Percentiles rank a stretch among this genome's conserved stretches.
These are phyloP conservation scores for Drosophila nr. perissopoda DNA, from an alignment of 2,888 invertebrate genomes.

Conservation along the genomic window DNA sequence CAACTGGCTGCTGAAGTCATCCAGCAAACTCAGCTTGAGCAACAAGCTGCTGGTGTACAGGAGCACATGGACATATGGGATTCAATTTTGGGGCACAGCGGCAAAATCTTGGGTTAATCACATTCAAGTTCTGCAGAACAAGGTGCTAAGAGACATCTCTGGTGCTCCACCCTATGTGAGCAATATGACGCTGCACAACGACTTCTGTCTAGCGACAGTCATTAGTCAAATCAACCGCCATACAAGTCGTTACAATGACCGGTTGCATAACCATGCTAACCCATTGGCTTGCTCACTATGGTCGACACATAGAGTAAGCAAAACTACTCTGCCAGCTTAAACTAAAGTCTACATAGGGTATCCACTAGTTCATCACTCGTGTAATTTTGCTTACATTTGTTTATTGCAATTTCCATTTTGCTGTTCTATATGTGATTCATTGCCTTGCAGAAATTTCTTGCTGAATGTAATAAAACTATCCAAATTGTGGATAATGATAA, in stretches of 20 bases:
- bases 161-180: background rate
- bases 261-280: too few species aligned
- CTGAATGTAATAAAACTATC: conserved; percentile 12
- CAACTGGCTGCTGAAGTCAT: background rate
- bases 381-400: background rate
- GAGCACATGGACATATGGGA: background rate
- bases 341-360: background rate
- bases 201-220: background rate
- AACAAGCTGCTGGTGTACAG: background rate
- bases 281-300: too few species aligned
- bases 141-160: background rate
- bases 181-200: too few species aligned
- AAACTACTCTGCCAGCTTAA: background rate
- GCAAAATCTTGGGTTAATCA: too few species aligned
- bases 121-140: background rate
- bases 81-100: too few species aligned
- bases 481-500: background rate
- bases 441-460: background rate
- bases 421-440: conserved; percentile 3
- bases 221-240: background rate
- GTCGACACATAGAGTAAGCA: background rate
- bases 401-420: conserved; percentile 14
- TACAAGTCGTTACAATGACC: background rate
- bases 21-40: background rate
- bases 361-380: background rate